Conservation (phyloP, 2,888 invertebrate species). For the Drosophila phalerata region DNA sequence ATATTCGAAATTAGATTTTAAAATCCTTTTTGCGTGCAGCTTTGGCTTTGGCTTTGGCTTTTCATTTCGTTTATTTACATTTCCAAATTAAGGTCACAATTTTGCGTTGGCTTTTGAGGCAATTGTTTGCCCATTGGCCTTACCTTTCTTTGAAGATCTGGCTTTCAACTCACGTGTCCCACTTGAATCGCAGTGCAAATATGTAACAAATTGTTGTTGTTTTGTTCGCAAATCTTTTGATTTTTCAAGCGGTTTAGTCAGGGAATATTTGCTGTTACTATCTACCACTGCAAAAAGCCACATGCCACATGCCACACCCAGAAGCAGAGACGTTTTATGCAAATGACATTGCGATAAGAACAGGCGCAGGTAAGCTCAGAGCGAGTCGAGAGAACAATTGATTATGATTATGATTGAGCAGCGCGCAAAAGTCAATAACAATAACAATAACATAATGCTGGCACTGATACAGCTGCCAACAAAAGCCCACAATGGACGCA, state of each 20-base stretch:
- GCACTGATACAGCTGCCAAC: constrained; percentile 51
- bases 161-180: constrained; percentile 73
- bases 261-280: constrained; percentile 12
- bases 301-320: constrained; percentile 23
- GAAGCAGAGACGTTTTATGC: constrained; percentile 54
- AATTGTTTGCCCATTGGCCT: constrained; percentile 68
- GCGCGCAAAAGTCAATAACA: constrained; percentile 75
- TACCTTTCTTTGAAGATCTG: constrained; percentile 82
- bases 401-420: constrained; percentile 81
- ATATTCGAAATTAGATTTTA: constrained; percentile 83
- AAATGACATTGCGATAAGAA: constrained; percentile 69
- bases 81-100: constrained; percentile 84
- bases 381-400: constrained; percentile 55
- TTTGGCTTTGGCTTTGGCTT: constrained; percentile 12
- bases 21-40: constrained; percentile 77
- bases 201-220: constrained; percentile 73
- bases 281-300: constrained; percentile 15
- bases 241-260: constrained; percentile 64
- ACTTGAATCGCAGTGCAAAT: constrained; percentile 70
- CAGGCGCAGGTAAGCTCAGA: constrained; percentile 54
- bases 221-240: constrained; percentile 62
- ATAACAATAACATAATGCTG: constrained; percentile 38
- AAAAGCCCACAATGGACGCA: constrained; percentile 49
- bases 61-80: constrained; percentile 73
- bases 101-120: constrained; percentile 51